phyloP scores from a whole-genome alignment of 1,140 invertebrate species.

The Drosophila elegans region DNA sequence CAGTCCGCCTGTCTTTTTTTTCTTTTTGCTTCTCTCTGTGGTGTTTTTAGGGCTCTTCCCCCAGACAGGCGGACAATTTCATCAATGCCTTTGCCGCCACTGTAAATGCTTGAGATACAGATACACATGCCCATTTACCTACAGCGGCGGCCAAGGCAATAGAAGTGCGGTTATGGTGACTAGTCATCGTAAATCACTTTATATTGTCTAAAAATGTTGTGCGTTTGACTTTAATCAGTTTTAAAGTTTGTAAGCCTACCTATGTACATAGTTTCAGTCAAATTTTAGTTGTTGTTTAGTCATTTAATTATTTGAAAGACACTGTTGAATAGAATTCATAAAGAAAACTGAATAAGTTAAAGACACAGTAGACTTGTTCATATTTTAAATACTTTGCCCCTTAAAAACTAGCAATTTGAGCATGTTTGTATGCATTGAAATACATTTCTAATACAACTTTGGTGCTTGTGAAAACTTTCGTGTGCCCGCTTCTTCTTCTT shows the following conservation, averaged over 20 bases:
- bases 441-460: constrained; percentile 6
- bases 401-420: neutral
- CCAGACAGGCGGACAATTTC: constrained; percentile 23
- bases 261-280: no score
- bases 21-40: constrained; percentile 4
- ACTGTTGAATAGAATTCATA: no score
- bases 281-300: no score
- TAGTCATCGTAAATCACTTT: neutral
- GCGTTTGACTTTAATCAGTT: neutral
- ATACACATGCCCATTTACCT: constrained; percentile 17
- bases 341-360: no score
- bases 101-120: constrained; percentile 33
- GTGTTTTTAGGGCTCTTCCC: constrained; percentile 18
- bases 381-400: no score
- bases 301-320: no score
- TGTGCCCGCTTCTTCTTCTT: constrained; percentile 8
- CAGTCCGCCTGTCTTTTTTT: neutral
- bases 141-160: constrained; percentile 16
- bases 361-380: no score
- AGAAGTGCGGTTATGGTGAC: constrained; percentile 4
- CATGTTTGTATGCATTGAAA: constrained; percentile 1
- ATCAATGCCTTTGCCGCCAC: constrained; percentile 40
- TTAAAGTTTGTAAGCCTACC: neutral
- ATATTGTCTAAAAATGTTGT: neutral
- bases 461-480: constrained; percentile 11